Evolutionary conservation across 2,888 invertebrate genomes (phyloP).

Genomic region (Drosophila nigritarsus): DNA sequence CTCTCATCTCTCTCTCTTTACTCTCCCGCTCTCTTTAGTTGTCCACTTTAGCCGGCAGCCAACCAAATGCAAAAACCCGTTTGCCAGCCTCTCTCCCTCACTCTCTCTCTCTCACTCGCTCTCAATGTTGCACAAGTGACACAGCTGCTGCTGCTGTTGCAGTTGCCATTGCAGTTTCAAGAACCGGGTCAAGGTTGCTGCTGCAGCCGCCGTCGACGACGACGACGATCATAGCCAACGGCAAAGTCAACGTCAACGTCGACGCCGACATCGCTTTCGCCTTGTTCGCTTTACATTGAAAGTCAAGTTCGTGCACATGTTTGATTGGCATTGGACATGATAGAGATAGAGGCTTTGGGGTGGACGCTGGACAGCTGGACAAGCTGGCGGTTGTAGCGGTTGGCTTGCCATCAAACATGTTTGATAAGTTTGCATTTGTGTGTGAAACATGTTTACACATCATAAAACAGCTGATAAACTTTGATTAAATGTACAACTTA

Average conservation of each 20-base stretch:
- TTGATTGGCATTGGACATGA: slow-evolving; percentile 73
- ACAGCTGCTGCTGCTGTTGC: slow-evolving; percentile 40
- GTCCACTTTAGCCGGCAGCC: slow-evolving; percentile 51
- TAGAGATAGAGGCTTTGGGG: slow-evolving; percentile 18
- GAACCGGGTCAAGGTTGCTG: slow-evolving; percentile 85
- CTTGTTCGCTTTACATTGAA: slow-evolving; percentile 79
- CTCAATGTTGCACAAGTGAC: slow-evolving; percentile 60
- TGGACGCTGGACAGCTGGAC: slow-evolving; percentile 25
- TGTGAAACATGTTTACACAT: slow-evolving; percentile 28
- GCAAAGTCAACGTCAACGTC: slow-evolving; percentile 41
- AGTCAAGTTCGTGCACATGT: slow-evolving; percentile 79
- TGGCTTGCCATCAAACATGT: slow-evolving; percentile 35
- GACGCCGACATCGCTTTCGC: slow-evolving; percentile 63
- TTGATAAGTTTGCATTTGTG: slow-evolving; percentile 19
- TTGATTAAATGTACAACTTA: not conserved
- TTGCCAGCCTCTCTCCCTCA: slow-evolving; percentile 60
- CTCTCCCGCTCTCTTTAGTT: slow-evolving; percentile 10
- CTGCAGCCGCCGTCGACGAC: slow-evolving; percentile 32
- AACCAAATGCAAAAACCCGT: slow-evolving; percentile 57
- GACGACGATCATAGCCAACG: slow-evolving; percentile 65
- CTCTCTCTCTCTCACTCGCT: slow-evolving; percentile 48
- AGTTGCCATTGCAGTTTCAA: slow-evolving; percentile 82
- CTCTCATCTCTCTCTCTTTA: not conserved
- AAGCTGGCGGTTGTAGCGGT: not conserved
- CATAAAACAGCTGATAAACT: slow-evolving; percentile 6